Percentiles rank a stretch among this genome's conserved stretches.
Evolutionary conservation across 35 echinoderm and acorn worm species (phyloP).

Genomic region (Strongylocentrotus purpuratus): DNA sequence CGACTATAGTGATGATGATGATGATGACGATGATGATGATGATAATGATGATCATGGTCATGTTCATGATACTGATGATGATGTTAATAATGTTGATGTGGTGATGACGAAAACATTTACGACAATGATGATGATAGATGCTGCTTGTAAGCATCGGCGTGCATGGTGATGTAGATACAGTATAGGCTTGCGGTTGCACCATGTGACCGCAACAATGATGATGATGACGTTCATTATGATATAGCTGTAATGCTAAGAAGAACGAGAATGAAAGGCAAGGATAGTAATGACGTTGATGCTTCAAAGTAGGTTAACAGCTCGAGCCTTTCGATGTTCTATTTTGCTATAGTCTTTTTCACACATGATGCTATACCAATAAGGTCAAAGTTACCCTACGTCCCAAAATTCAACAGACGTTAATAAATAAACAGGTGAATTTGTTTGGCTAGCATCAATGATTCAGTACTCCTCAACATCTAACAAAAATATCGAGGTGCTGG

Average conservation of each 20-base stretch:
- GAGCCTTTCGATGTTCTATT: not conserved
- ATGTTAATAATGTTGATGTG: not conserved
- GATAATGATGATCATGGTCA: not conserved
- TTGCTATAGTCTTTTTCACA: not conserved
- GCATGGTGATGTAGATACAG: too few relatives aligned
- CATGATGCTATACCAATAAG: not conserved
- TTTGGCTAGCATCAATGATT: not conserved
- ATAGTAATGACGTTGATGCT: not conserved
- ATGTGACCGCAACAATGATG: too few relatives aligned
- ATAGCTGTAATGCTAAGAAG: not conserved
- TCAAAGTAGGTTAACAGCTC: too few relatives aligned
- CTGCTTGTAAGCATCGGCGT: too few relatives aligned
- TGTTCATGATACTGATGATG: not conserved
- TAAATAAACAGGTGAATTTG: not conserved
- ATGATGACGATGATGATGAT: not conserved
- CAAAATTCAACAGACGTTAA: not conserved
- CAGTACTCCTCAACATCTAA: not conserved
- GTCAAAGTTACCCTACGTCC: not conserved
- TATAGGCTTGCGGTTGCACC: too few relatives aligned
- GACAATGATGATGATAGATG: not conserved
- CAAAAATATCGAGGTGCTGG: not conserved
- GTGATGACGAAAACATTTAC: not conserved
- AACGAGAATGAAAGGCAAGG: not conserved
- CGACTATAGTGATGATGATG: not conserved
- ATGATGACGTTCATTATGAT: too few relatives aligned